Conservation (phyloP, 2,888 invertebrate genomes). For the Odontomyia ornata region DNA sequence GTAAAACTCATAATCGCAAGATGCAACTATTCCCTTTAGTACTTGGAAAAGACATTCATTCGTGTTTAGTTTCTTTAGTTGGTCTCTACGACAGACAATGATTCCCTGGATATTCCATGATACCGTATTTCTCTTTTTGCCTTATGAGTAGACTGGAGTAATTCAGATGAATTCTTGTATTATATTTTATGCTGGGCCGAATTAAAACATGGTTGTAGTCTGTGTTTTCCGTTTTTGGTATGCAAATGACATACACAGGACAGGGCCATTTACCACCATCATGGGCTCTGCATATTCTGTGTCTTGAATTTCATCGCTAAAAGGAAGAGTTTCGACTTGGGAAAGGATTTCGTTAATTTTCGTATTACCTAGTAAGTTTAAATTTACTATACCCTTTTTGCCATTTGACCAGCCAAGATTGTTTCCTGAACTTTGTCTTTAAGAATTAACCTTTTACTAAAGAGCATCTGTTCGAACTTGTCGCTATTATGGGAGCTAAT, state of each 20-base stretch:
- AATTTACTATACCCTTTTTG: slow-evolving; percentile 15
- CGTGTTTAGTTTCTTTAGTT: background rate
- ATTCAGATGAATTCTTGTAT: slow-evolving; percentile 27
- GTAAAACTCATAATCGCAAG: slow-evolving; percentile 24
- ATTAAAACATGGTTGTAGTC: slow-evolving; percentile 37
- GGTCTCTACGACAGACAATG: background rate
- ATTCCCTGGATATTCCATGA: background rate
- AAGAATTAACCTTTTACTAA: background rate
- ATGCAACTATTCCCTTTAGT: slow-evolving; percentile 5
- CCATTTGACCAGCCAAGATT: slow-evolving; percentile 9
- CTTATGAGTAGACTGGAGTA: slow-evolving; percentile 18
- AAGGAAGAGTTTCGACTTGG: slow-evolving; percentile 49
- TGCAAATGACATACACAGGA: background rate
- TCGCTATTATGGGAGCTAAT: no score
- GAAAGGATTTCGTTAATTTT: slow-evolving; percentile 19
- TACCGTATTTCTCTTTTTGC: background rate
- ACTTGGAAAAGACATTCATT: slow-evolving; percentile 38
- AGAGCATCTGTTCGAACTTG: slow-evolving; percentile 4
- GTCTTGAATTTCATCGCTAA: slow-evolving; percentile 44
- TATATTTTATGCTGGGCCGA: slow-evolving; percentile 35
- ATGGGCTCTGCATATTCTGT: slow-evolving; percentile 46
- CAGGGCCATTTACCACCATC: slow-evolving; percentile 47
- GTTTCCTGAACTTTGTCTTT: slow-evolving; percentile 14
- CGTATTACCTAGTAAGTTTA: background rate
- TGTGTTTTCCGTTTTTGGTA: background rate